Evolutionary conservation across 2,888 invertebrate species (phyloP).

Genomic region (Notodonta dromedarius): DNA sequence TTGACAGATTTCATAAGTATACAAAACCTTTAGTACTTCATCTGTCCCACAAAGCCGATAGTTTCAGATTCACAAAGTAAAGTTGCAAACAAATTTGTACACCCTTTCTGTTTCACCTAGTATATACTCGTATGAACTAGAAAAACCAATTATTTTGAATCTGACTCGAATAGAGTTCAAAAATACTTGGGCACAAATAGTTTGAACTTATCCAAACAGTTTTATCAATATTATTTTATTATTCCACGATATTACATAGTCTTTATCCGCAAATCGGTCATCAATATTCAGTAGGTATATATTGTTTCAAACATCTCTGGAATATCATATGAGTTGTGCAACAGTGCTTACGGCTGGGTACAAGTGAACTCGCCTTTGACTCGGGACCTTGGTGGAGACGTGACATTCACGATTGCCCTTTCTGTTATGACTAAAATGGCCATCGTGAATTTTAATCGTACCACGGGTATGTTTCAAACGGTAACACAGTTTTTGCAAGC

Average conservation of each 20-base stretch:
- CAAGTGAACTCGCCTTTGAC: slow-evolving; percentile 10
- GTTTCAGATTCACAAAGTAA: too few relatives aligned
- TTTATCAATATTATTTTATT: not conserved
- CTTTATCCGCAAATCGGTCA: slow-evolving; percentile 37
- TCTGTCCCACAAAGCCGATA: too few relatives aligned
- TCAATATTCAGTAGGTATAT: slow-evolving; percentile 45
- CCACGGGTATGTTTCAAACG: not conserved
- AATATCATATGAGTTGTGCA: slow-evolving; percentile 31
- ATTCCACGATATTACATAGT: slow-evolving; percentile 20
- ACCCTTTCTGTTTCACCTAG: too few relatives aligned
- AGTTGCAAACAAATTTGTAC: too few relatives aligned
- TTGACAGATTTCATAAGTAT: too few relatives aligned
- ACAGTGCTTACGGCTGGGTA: slow-evolving; percentile 18
- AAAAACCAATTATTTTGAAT: too few relatives aligned
- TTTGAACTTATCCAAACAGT: too few relatives aligned
- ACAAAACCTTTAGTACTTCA: too few relatives aligned
- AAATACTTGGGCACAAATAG: too few relatives aligned
- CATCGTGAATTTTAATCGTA: not conserved
- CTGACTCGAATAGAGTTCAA: not conserved
- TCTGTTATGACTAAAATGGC: not conserved
- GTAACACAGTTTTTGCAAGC: too few relatives aligned
- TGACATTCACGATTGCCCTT: not conserved
- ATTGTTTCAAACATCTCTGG: slow-evolving; percentile 26
- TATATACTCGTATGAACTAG: too few relatives aligned
- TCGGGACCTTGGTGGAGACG: slow-evolving; percentile 16